These are phyloP conservation scores for Oreochromis aureus DNA, from an alignment of 2,113 vertebrate genomes.

Conservation along the genomic window DNA sequence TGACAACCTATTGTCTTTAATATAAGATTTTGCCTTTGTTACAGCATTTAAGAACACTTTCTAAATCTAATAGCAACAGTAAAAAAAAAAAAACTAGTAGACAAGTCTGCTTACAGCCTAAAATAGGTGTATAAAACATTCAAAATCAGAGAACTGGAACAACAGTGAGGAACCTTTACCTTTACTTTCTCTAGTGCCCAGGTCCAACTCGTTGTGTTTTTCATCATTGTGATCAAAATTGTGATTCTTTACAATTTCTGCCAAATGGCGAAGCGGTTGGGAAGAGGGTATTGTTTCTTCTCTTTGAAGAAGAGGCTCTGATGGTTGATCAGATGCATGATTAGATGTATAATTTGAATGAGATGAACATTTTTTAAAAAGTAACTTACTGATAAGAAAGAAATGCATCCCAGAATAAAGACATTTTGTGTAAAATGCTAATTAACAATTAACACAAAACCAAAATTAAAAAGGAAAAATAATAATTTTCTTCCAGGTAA, in stretches of 20 bases:
- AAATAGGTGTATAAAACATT: neutral
- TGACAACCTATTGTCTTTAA: neutral
- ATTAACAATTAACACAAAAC: neutral
- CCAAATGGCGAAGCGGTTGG: neutral
- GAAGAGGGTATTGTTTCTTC: neutral
- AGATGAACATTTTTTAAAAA: no score
- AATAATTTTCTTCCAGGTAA: no score
- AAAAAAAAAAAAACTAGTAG: neutral
- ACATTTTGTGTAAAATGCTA: neutral
- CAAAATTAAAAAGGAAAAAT: no score
- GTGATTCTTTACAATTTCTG: neutral
- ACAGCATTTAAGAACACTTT: neutral
- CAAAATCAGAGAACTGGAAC: neutral
- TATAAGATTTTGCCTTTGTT: neutral
- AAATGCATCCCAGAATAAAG: neutral
- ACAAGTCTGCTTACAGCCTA: neutral
- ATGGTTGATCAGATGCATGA: neutral
- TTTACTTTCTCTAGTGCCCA: no score
- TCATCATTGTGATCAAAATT: neutral
- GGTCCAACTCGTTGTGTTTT: neutral
- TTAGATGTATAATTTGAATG: no score
- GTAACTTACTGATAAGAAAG: neutral
- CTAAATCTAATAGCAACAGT: neutral
- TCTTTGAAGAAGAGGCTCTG: neutral
- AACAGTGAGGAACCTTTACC: neutral